phyloP scores from a whole-genome alignment of 2,888 invertebrate genomes.

The Elmis aenea region DNA sequence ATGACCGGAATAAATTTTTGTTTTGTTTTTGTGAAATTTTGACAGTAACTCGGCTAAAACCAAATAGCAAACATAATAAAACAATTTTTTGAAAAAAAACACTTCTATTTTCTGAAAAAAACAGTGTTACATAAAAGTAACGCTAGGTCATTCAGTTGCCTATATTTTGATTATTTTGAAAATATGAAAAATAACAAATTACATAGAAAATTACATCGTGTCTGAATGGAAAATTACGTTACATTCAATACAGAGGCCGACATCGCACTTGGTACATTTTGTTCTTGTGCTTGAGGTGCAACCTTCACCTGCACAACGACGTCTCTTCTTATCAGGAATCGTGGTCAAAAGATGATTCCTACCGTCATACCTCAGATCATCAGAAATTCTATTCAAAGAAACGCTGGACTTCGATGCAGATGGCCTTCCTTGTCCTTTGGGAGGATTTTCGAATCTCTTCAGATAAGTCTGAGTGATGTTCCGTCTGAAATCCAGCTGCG shows the following conservation, averaged over 20 bases:
- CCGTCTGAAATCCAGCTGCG: slow-evolving; percentile 14
- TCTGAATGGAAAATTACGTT: slow-evolving; percentile 1
- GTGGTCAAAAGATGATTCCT: too few species aligned
- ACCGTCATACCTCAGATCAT: slow-evolving; percentile 1
- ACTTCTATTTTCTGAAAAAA: too few species aligned
- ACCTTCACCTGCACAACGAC: too few species aligned
- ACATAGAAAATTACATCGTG: too few species aligned
- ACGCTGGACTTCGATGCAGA: slow-evolving; percentile 1
- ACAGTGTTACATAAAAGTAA: too few species aligned
- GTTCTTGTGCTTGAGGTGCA: slow-evolving; percentile 1
- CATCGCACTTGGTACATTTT: slow-evolving; percentile 1
- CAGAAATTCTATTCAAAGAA: slow-evolving; percentile 1
- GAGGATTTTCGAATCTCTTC: slow-evolving; percentile 7
- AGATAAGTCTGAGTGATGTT: slow-evolving; percentile 15
- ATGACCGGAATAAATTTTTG: neutral
- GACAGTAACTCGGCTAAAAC: neutral
- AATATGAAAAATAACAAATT: too few species aligned
- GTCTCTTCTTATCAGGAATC: too few species aligned
- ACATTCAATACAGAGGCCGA: slow-evolving; percentile 1
- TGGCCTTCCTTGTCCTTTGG: slow-evolving; percentile 13
- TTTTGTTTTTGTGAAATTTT: neutral
- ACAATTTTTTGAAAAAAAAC: neutral
- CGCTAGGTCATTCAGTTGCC: too few species aligned
- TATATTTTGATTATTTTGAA: too few species aligned
- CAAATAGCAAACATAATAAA: too few species aligned